phyloP scores from a whole-genome alignment of 2,113 vertebrate species.

The Bubalus kerabau region DNA sequence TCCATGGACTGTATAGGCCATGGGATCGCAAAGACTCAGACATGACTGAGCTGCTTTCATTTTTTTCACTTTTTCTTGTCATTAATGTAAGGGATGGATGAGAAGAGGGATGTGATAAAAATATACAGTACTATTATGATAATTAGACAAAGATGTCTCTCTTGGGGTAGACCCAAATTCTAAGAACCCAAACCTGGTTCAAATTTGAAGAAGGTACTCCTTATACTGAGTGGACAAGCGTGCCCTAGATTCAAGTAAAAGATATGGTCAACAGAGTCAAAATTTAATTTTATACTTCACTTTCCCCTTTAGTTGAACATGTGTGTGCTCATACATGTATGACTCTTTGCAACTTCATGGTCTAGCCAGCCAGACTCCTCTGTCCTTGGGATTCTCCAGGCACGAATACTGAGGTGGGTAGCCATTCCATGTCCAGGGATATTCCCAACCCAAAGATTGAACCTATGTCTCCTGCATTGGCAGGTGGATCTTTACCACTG shows the following conservation, averaged over 20 bases:
- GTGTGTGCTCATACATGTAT: background rate
- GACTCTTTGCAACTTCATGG: background rate
- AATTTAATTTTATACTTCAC: background rate
- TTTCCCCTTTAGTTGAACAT: background rate
- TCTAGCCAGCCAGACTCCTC: background rate
- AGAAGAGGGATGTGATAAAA: background rate
- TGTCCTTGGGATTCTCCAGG: background rate
- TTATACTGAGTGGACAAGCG: background rate
- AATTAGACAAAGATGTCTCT: background rate
- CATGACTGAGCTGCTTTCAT: background rate
- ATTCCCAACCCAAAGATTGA: background rate
- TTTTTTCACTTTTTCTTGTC: background rate
- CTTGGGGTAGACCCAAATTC: background rate
- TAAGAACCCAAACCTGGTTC: background rate
- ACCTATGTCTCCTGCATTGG: background rate
- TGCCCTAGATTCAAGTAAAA: background rate
- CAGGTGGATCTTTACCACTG: background rate
- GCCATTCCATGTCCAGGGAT: fast-evolving
- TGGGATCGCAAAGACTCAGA: background rate
- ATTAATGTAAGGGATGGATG: background rate
- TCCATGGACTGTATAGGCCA: background rate
- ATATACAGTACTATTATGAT: background rate
- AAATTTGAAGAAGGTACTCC: background rate
- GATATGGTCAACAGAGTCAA: background rate
- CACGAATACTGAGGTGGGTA: background rate